Percentiles rank a stretch among this genome's conserved stretches.
Evolutionary conservation across 2,113 vertebrate genomes (phyloP).

Genomic region (Triplophysa dalaica): DNA sequence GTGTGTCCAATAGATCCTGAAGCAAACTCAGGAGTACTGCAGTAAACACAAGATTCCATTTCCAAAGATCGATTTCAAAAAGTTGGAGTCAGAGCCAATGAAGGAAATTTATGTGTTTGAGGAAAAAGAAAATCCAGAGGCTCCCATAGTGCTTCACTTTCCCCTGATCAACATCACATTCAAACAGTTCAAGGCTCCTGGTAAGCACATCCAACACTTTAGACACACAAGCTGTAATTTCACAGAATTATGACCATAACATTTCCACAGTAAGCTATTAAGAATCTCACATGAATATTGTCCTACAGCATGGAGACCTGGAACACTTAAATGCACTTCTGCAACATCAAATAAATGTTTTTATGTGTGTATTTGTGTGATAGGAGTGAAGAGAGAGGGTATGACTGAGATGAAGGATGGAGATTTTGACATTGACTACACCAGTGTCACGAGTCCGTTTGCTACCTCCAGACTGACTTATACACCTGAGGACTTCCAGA

Average conservation of each 20-base stretch:
- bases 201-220: neutral
- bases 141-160: constrained; percentile 65
- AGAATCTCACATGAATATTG: neutral
- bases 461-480: constrained; percentile 74
- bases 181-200: constrained; percentile 24
- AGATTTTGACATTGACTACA: constrained; percentile 74
- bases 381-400: constrained; percentile 72
- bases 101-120: constrained; percentile 64
- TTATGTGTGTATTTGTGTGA: constrained; percentile 13
- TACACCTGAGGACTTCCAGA: constrained; percentile 70
- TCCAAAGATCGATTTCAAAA: constrained; percentile 56
- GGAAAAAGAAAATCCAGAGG: constrained; percentile 40
- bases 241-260: too few species aligned
- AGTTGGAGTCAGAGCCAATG: constrained; percentile 41
- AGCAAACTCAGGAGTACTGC: constrained; percentile 57
- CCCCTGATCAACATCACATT: constrained; percentile 57
- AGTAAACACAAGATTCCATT: constrained; percentile 60
- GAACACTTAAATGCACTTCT: too few species aligned
- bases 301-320: neutral
- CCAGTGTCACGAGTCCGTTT: constrained; percentile 70
- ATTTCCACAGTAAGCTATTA: neutral
- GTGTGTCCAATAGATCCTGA: constrained; percentile 53
- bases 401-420: constrained; percentile 69
- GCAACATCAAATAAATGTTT: neutral
- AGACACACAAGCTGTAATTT: too few species aligned